These are phyloP conservation scores for Australoheros facetus DNA, from an alignment of 2,797 vertebrate species.

Conservation along the genomic window DNA sequence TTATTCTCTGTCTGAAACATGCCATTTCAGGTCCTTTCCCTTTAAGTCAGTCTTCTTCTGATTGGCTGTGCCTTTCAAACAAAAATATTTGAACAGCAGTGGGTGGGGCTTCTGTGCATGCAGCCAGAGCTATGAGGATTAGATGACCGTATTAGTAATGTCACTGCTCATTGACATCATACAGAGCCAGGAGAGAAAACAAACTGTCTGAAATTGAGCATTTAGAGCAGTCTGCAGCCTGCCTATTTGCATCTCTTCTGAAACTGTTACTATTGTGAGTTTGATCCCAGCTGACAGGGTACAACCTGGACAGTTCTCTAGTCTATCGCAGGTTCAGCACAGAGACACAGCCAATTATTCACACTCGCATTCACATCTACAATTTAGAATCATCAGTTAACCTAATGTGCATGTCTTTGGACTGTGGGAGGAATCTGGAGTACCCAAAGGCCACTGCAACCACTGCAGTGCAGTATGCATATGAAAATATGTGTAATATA, in stretches of 20 bases:
- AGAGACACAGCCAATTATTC: too few relatives aligned
- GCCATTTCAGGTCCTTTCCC: neutral
- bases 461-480: neutral
- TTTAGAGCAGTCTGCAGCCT: neutral
- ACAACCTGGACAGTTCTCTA: too few relatives aligned
- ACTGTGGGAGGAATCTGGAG: neutral
- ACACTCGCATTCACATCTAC: neutral
- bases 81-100: neutral
- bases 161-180: neutral
- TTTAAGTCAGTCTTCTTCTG: neutral
- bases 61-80: neutral
- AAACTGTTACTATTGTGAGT: too few relatives aligned
- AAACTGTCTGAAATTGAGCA: neutral
- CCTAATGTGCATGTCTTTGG: neutral
- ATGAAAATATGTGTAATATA: too few relatives aligned
- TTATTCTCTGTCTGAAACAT: neutral
- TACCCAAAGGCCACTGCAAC: neutral
- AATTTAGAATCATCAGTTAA: neutral
- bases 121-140: neutral
- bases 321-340: too few relatives aligned
- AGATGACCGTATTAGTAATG: neutral
- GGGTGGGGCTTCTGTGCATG: neutral
- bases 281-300: too few relatives aligned
- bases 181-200: neutral
- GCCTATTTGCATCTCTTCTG: too few relatives aligned